These are phyloP conservation scores for Rissa tridactyla DNA, from an alignment of 2,113 vertebrate species.

Conservation along the genomic window DNA sequence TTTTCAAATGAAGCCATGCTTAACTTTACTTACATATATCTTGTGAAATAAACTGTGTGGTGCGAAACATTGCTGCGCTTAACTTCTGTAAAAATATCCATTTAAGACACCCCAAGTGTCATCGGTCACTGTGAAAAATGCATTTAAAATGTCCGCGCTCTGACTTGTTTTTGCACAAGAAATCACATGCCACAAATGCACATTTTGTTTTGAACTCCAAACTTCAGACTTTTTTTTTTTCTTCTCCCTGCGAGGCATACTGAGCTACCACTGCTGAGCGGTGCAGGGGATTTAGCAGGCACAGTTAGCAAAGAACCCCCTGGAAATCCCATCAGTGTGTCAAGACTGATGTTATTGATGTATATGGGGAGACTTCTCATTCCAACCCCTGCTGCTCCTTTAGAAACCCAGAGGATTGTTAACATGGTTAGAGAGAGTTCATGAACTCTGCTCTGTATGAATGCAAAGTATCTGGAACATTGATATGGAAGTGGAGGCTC, in stretches of 20 bases:
- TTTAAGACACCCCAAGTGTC: neutral
- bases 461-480: slow-evolving; percentile 79
- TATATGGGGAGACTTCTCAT: slow-evolving; percentile 74
- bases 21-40: neutral
- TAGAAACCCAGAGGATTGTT: slow-evolving; percentile 82
- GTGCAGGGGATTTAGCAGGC: slow-evolving; percentile 24
- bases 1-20: neutral
- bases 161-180: slow-evolving; percentile 28
- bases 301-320: slow-evolving; percentile 54
- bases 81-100: neutral
- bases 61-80: neutral
- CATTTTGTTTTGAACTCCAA: slow-evolving; percentile 36
- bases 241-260: slow-evolving; percentile 10
- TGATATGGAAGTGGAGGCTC: slow-evolving; percentile 75
- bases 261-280: slow-evolving; percentile 36
- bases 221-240: neutral
- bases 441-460: slow-evolving; percentile 80
- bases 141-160: neutral
- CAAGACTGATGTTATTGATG: slow-evolving; percentile 80
- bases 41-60: neutral
- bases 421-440: slow-evolving; percentile 79
- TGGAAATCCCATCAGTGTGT: slow-evolving; percentile 74
- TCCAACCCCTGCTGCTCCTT: slow-evolving; percentile 79
- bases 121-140: neutral
- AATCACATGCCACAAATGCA: slow-evolving; percentile 11